Evolutionary conservation across 2,113 vertebrate species (phyloP).

Genomic region (Balaenoptera acutorostrata): DNA sequence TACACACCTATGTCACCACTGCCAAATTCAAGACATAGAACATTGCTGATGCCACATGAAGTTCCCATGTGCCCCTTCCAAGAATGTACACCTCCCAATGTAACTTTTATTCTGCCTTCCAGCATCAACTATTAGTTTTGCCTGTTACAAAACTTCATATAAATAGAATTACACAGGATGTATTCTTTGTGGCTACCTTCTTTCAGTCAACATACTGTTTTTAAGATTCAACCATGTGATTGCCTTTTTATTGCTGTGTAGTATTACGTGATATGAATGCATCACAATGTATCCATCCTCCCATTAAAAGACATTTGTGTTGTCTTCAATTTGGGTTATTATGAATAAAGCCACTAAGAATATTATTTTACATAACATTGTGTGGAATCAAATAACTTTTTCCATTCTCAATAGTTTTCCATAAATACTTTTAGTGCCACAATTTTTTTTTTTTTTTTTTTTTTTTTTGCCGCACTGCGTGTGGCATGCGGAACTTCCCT

Average conservation of each 20-base stretch:
- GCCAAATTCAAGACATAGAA: not conserved
- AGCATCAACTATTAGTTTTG: not conserved
- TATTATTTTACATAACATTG: not conserved
- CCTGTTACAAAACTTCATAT: not conserved
- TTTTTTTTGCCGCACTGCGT: too few relatives aligned
- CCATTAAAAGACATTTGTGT: not conserved
- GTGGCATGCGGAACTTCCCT: too few relatives aligned
- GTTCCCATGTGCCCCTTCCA: not conserved
- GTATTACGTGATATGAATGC: not conserved
- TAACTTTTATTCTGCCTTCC: not conserved
- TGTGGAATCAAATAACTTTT: slow-evolving; percentile 11
- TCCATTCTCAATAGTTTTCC: not conserved
- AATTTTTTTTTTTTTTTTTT: too few relatives aligned
- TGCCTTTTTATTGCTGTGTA: not conserved
- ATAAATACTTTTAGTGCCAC: too few relatives aligned
- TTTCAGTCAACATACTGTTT: not conserved
- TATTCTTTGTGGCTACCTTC: not conserved
- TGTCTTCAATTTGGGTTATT: not conserved
- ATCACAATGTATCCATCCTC: not conserved
- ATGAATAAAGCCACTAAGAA: not conserved
- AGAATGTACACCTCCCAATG: not conserved
- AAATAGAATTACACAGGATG: not conserved
- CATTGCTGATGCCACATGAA: not conserved
- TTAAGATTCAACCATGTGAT: not conserved
- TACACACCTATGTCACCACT: not conserved